These are phyloP conservation scores for Nycticorax nycticorax DNA, from an alignment of 2,113 vertebrate genomes.

Conservation along the genomic window DNA sequence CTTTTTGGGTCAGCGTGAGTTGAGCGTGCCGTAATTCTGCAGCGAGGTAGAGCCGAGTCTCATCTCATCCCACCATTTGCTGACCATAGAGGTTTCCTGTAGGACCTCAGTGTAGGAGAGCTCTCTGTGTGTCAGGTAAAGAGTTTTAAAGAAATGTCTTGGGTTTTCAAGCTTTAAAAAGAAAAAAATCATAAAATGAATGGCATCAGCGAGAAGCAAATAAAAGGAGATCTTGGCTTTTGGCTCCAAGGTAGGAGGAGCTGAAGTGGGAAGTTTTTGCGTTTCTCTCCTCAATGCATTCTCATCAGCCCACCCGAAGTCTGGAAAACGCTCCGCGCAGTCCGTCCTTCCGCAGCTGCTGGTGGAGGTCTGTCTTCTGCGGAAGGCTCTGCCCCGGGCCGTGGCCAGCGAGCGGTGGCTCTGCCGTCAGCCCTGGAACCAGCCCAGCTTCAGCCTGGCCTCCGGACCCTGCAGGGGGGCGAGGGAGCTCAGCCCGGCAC, in stretches of 20 bases:
- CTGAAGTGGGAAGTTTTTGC: not conserved
- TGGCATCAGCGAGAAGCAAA: not conserved
- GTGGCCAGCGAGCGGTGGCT: not conserved
- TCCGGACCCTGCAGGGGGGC: not conserved
- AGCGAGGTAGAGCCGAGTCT: not conserved
- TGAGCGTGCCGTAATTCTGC: not conserved
- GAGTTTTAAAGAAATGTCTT: not conserved
- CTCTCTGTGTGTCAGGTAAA: not conserved
- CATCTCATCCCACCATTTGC: not conserved
- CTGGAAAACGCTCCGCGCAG: not conserved
- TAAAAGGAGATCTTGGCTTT: not conserved
- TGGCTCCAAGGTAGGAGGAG: not conserved
- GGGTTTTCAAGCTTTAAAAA: not conserved
- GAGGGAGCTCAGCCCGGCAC: fast-evolving
- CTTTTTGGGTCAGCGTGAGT: not conserved
- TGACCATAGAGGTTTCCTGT: not conserved
- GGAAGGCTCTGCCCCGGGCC: not conserved
- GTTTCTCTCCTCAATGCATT: not conserved
- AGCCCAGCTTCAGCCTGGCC: not conserved
- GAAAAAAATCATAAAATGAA: not conserved
- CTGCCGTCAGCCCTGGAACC: not conserved
- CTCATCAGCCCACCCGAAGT: not conserved
- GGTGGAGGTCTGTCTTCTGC: not conserved
- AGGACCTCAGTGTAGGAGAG: not conserved
- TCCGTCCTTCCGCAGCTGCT: not conserved